phyloP scores from a whole-genome alignment of 1,140 invertebrate genomes.

The Meloidogyne floridensis region DNA sequence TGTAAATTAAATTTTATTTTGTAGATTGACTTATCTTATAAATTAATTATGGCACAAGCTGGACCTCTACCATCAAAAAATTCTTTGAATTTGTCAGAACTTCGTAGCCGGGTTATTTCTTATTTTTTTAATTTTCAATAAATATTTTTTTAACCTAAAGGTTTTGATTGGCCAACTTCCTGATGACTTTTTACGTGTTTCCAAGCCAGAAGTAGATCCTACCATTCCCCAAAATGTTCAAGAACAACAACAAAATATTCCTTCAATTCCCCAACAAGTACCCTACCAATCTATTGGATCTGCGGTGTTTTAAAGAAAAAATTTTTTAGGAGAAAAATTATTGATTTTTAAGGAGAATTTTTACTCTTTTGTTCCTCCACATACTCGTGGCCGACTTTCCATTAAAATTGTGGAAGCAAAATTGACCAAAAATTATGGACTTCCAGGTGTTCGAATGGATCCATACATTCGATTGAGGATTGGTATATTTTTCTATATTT shows the following conservation, averaged over 20 bases:
- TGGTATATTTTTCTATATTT: conserved; percentile 20
- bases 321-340: not conserved
- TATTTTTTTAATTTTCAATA: not conserved
- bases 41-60: not conserved
- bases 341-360: conserved; percentile 52
- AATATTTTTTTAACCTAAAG: conserved; percentile 30
- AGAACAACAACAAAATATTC: not conserved
- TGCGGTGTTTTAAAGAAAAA: not conserved
- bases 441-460: conserved; percentile 66
- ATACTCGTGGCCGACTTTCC: conserved; percentile 76
- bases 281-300: not conserved
- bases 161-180: conserved; percentile 37
- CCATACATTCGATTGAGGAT: conserved; percentile 43
- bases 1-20: conserved; percentile 7
- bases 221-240: not conserved
- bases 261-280: conserved; percentile 17
- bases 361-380: conserved; percentile 70
- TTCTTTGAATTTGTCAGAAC: conserved; percentile 27
- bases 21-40: no score
- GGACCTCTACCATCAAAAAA: conserved; percentile 32
- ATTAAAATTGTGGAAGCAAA: conserved; percentile 76
- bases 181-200: conserved; percentile 36
- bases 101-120: conserved; percentile 30
- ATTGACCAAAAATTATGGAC: conserved; percentile 91
- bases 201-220: not conserved